Evolutionary conservation across 2,797 vertebrate genomes (phyloP).

Genomic region (Arctocebus calabarensis): DNA sequence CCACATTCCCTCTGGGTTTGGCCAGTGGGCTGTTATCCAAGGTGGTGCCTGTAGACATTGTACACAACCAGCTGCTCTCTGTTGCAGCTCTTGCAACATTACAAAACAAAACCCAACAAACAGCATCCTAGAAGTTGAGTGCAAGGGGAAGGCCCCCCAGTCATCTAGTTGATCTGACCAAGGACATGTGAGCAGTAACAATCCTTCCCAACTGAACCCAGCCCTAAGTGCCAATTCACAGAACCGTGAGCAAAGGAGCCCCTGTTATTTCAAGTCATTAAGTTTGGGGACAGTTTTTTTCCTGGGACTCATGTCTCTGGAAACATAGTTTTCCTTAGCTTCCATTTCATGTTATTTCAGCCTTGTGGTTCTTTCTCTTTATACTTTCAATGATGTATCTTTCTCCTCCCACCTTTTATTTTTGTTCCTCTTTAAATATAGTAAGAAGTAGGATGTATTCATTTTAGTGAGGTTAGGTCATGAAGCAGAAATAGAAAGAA

Average conservation of each 20-base stretch:
- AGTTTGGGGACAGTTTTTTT: neutral
- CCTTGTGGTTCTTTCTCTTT: neutral
- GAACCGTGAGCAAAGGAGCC: neutral
- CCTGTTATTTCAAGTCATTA: neutral
- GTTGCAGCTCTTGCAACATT: neutral
- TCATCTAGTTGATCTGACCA: neutral
- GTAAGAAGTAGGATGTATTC: neutral
- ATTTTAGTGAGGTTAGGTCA: neutral
- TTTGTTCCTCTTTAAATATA: neutral
- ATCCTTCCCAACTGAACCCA: neutral
- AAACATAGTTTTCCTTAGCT: neutral
- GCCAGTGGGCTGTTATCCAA: neutral
- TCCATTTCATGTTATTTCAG: neutral
- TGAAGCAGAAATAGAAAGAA: neutral
- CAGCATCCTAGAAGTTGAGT: neutral
- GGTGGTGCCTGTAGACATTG: neutral
- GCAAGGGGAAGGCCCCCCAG: too few relatives aligned
- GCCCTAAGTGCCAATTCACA: rapidly evolving
- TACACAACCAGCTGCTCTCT: neutral
- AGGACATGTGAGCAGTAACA: neutral
- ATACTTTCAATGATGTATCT: neutral
- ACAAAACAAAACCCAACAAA: neutral
- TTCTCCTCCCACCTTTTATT: neutral
- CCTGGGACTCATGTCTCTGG: neutral
- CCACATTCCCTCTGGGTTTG: neutral